Conservation (phyloP, 2,797 vertebrate genomes). For the Thalassophryne amazonica region DNA sequence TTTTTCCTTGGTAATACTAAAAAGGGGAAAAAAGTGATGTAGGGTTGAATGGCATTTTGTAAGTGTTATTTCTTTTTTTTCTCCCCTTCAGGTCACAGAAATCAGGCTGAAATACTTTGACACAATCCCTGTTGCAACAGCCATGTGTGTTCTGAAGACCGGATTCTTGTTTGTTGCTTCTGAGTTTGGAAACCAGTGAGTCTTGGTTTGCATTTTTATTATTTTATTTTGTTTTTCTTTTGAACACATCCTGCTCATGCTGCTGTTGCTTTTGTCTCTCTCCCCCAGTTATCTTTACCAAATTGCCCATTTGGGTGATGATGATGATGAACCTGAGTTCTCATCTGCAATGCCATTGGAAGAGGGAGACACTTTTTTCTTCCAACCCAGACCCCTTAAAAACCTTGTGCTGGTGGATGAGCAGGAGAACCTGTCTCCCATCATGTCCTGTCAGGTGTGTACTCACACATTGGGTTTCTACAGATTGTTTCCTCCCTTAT, state of each 20-base stretch:
- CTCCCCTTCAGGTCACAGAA: conserved; percentile 99
- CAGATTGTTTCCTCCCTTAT: too few species aligned
- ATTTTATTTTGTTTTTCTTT: neutral
- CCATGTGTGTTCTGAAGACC: conserved; percentile 98
- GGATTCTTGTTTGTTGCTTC: conserved; percentile 97
- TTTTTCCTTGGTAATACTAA: too few species aligned
- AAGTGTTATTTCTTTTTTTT: conserved; percentile 22
- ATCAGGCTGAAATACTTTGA: conserved; percentile 98
- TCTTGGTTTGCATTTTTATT: conserved; percentile 22
- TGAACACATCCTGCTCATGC: neutral
- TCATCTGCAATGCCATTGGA: conserved; percentile 98
- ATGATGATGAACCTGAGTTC: conserved; percentile 97
- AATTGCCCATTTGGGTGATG: conserved; percentile 97
- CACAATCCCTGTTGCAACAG: conserved; percentile 93
- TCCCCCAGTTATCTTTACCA: conserved; percentile 92
- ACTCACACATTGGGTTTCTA: too few species aligned
- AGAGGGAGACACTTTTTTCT: conserved; percentile 98
- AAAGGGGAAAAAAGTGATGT: too few species aligned
- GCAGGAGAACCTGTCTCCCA: conserved; percentile 95
- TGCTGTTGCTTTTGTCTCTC: neutral
- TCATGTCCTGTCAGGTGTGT: conserved; percentile 93
- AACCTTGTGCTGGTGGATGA: conserved; percentile 97
- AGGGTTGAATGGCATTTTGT: too few species aligned
- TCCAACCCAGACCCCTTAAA: conserved; percentile 95
- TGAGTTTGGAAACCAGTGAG: conserved; percentile 99